Conservation (phyloP, 2,113 vertebrate genomes). For the Charadrius vociferus region DNA sequence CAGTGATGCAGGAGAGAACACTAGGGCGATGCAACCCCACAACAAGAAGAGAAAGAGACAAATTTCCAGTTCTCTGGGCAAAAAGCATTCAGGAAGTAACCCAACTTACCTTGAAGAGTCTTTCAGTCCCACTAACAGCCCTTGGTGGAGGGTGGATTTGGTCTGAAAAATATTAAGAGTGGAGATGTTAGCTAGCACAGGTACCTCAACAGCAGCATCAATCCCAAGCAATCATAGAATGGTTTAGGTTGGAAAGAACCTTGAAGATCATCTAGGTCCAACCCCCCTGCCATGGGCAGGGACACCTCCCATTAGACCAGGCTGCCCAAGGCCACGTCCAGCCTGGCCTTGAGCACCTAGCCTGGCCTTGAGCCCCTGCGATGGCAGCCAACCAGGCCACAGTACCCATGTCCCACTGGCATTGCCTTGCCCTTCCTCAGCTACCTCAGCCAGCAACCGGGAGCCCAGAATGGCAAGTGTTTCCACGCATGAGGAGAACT, state of each 20-base stretch:
- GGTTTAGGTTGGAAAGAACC: no score
- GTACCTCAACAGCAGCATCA: background rate
- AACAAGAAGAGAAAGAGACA: background rate
- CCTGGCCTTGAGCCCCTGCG: rapidly evolving
- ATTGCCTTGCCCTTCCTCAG: background rate
- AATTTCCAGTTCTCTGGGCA: background rate
- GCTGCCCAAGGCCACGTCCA: no score
- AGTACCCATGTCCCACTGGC: background rate
- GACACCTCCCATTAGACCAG: no score
- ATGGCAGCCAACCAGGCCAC: background rate
- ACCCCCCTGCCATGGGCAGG: no score
- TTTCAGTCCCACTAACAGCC: background rate
- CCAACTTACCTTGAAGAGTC: background rate
- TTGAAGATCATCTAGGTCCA: no score
- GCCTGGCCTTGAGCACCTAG: no score
- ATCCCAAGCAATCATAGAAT: background rate
- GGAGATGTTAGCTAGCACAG: background rate
- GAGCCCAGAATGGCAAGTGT: background rate
- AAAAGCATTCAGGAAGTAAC: background rate
- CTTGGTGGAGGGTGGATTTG: background rate
- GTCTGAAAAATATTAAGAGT: background rate
- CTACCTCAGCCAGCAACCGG: background rate
- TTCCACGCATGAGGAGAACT: background rate
- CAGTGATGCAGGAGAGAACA: background rate
- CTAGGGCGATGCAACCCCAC: rapidly evolving